A percentile compares a stretch with the other conserved stretches of the same genome.
Conservation (phyloP, 2,888 invertebrate species). For the Cryptus viduatorius region DNA sequence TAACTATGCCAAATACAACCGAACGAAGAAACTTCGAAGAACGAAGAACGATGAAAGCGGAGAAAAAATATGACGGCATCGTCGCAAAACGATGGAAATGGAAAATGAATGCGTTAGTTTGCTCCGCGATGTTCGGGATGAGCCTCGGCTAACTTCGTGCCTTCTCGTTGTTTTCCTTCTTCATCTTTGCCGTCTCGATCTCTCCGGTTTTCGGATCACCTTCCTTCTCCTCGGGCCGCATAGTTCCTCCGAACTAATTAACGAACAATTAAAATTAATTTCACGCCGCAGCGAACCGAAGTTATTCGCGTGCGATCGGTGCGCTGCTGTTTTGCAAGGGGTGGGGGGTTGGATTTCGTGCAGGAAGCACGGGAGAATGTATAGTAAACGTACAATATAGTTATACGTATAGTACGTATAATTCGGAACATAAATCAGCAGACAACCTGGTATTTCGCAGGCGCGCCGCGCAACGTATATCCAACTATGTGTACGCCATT, state of each 20-base stretch:
- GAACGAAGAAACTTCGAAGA: too few relatives aligned
- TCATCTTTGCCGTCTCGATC: not conserved
- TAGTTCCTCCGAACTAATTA: constrained; percentile 78
- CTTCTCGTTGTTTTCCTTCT: not conserved
- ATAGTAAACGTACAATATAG: constrained; percentile 14
- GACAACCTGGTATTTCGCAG: constrained; percentile 64
- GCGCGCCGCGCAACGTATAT: constrained; percentile 47
- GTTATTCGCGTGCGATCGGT: constrained; percentile 74
- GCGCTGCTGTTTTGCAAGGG: constrained; percentile 41
- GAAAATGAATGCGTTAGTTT: constrained; percentile 67
- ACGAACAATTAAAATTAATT: constrained; percentile 81
- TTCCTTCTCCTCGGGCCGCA: constrained; percentile 61
- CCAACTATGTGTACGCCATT: constrained; percentile 57
- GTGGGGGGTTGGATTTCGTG: constrained; percentile 21
- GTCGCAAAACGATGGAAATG: constrained; percentile 33
- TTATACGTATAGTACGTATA: constrained; percentile 53
- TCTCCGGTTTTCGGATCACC: constrained; percentile 14
- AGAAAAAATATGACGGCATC: not conserved
- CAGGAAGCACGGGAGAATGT: constrained; percentile 20
- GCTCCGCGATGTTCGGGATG: constrained; percentile 11
- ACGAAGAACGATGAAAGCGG: too few relatives aligned
- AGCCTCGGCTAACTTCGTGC: constrained; percentile 18
- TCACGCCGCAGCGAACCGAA: constrained; percentile 73
- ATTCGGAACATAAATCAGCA: constrained; percentile 71
- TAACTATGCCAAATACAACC: too few relatives aligned